Evolutionary conservation across 2,113 vertebrate genomes (phyloP), one percentile per base, ranked within the genome.

Genomic region (Loxodonta africana): DNA sequence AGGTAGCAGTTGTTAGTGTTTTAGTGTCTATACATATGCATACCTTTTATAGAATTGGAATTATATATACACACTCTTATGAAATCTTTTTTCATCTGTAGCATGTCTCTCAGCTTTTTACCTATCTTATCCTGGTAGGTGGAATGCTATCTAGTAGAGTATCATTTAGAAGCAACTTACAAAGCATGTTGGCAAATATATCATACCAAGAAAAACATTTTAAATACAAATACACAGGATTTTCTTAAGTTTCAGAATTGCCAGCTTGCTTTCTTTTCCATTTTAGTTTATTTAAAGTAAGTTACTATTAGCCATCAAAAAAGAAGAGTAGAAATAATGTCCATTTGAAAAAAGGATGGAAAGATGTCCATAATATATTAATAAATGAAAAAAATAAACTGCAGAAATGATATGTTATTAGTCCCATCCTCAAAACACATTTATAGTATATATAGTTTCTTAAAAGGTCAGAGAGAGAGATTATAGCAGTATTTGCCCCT

Each of bases 191-290:
- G 57, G 28, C 83, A 94, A 92, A 53, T 81, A 83, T 44, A 57
- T 60, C n/a, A 69, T 83, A 90, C 21, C 83, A 82, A 86, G 28
- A 78, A 81, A 98, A 92, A 41, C 48, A 69, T 80, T 73, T 86
- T 80, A 84, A 82, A 44, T 91, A 78, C 57, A 48, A 48, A 60
- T 44, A 92, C 85, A 83, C 28, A 95, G 83, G 28, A 88, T 92
- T 87, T 93, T 77, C 62, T 91, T 88, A 87, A 71, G n/a, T 88
- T 95, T 80, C 83, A 93, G 25, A 91, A 94, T 94, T n/a, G 3
- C 51, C 69, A 93, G 81, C 11, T 57, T 78, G 11, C 28, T n/a
- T 91, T 83, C 33, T 18, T 84, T 95, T 87, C 63, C 51, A 88
- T 82, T 90, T 95, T 30, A 83, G 8, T 81, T 94, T 83, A 69